These are phyloP conservation scores for Ursus arctos DNA, from an alignment of 2,113 vertebrate genomes.

Conservation along the genomic window DNA sequence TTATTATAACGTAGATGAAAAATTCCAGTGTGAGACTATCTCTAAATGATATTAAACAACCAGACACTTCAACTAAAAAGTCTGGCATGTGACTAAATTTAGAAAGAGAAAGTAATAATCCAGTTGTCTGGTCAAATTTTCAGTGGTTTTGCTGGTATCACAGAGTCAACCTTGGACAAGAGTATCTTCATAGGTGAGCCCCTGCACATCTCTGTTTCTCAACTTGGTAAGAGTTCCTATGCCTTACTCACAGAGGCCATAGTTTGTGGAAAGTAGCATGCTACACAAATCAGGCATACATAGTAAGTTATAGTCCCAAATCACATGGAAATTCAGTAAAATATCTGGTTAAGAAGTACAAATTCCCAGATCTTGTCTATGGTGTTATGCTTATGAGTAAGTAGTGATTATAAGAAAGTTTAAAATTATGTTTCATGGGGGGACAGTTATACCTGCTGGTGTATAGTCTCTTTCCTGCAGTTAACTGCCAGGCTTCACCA, in stretches of 20 bases:
- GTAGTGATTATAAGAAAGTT: neutral
- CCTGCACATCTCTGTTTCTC: neutral
- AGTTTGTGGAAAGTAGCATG: neutral
- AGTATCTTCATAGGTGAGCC: neutral
- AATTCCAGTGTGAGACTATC: neutral
- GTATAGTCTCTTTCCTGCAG: neutral
- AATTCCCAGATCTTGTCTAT: neutral
- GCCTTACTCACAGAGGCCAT: neutral
- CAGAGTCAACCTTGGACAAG: neutral
- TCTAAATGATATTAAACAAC: neutral
- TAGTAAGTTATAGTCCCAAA: neutral
- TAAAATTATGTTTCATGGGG: neutral
- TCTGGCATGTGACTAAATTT: neutral
- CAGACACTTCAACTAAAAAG: neutral
- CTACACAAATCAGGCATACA: neutral
- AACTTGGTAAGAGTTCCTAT: neutral
- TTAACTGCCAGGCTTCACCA: neutral
- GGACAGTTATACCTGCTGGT: neutral
- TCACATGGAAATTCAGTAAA: neutral
- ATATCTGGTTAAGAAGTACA: neutral
- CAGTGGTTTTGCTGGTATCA: neutral
- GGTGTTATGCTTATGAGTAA: neutral
- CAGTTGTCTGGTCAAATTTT: neutral
- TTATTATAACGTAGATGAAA: neutral
- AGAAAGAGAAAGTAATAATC: neutral